phyloP scores from a whole-genome alignment of 1,140 invertebrate genomes.

The Drosophila mauritiana region DNA sequence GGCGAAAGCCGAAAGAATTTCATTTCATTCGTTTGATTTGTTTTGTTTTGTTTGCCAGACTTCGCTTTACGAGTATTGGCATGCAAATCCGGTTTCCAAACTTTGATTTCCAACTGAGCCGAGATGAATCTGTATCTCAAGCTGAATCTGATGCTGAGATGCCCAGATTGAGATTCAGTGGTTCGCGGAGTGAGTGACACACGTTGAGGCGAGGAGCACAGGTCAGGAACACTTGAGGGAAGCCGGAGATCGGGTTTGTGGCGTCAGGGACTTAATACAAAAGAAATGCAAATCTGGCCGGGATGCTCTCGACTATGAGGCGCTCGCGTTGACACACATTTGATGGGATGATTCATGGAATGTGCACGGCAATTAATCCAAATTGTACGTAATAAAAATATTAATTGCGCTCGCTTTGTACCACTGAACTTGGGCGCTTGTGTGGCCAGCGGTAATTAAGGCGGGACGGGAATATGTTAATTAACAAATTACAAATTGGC shows the following conservation, averaged over 20 bases:
- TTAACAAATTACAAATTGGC: constrained; percentile 43
- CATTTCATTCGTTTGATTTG: constrained; percentile 32
- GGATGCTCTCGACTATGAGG: constrained; percentile 53
- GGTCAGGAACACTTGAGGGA: constrained; percentile 47
- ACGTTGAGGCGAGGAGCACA: constrained; percentile 37
- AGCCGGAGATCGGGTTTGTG: constrained; percentile 52
- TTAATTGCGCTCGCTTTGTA: constrained; percentile 70
- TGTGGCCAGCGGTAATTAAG: constrained; percentile 29
- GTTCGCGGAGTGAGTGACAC: constrained; percentile 70
- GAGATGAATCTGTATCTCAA: constrained; percentile 29
- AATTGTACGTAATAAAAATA: constrained; percentile 68
- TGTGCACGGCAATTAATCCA: constrained; percentile 63
- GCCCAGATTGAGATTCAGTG: constrained; percentile 18
- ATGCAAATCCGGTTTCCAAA: constrained; percentile 65
- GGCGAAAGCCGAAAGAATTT: constrained; percentile 63
- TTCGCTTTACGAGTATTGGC: constrained; percentile 14
- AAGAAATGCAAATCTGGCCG: constrained; percentile 61
- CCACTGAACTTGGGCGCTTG: constrained; percentile 68
- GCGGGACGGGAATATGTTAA: constrained; percentile 30
- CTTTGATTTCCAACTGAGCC: constrained; percentile 60
- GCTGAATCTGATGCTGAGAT: constrained; percentile 13
- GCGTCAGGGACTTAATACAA: constrained; percentile 50
- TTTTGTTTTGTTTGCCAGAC: constrained; percentile 32
- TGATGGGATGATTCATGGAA: constrained; percentile 46
- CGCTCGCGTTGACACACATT: constrained; percentile 68